Conservation (phyloP, 2,888 invertebrate genomes). For the Pristionchus mayeri region DNA sequence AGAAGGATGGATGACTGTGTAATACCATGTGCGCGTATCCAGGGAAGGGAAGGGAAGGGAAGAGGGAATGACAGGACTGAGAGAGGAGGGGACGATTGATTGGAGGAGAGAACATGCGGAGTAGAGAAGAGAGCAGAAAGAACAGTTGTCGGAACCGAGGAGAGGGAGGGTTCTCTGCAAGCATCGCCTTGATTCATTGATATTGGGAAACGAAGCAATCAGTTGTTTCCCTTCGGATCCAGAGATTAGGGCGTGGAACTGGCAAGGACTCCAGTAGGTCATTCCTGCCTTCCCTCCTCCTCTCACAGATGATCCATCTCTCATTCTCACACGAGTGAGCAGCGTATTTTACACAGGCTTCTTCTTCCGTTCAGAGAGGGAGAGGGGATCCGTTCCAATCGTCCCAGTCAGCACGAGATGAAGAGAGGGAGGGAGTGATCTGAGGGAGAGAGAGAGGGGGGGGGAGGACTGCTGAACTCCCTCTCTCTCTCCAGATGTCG, state of each 20-base stretch:
- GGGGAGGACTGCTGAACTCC: conserved; percentile 14
- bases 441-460: not conserved
- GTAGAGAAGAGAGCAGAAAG: not conserved
- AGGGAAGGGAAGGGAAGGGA: not conserved
- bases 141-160: conserved; percentile 13
- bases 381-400: conserved; percentile 37
- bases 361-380: conserved; percentile 40
- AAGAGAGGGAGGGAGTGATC: not conserved
- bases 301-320: conserved; percentile 22
- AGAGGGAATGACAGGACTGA: not conserved
- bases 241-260: not conserved
- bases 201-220: not conserved
- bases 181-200: conserved; percentile 1
- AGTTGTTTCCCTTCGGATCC: not conserved
- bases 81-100: not conserved
- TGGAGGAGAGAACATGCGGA: not conserved
- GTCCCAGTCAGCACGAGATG: conserved; percentile 28
- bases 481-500: conserved; percentile 15
- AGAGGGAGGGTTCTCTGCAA: not conserved
- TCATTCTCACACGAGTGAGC: conserved; percentile 20
- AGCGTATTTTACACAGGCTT: conserved; percentile 26
- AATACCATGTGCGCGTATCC: conserved; percentile 16
- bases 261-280: not conserved
- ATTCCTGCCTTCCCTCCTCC: not conserved
- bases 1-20: conserved; percentile 34